phyloP scores from a whole-genome alignment of 1,140 invertebrate species.

The Temnothorax curvispinosus region DNA sequence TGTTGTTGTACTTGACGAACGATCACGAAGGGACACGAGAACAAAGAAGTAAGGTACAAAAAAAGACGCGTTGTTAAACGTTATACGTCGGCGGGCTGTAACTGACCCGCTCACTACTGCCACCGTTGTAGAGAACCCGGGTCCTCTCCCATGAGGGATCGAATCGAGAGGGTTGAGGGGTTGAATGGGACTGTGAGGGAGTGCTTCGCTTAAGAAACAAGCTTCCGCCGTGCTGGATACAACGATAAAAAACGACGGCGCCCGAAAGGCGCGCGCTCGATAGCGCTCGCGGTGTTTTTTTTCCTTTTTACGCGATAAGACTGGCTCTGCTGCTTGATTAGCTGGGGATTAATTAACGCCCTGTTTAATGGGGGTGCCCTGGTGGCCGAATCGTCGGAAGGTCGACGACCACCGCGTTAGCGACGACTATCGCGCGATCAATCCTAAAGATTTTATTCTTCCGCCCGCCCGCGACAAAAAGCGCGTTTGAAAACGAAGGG shows the following conservation, averaged over 20 bases:
- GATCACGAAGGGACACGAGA: slow-evolving; percentile 65
- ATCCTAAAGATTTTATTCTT: slow-evolving; percentile 31
- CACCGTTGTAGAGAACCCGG: slow-evolving; percentile 52
- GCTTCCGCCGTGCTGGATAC: slow-evolving; percentile 63
- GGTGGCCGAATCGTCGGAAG: slow-evolving; percentile 32
- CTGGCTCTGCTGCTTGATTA: slow-evolving; percentile 66
- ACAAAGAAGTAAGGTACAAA: slow-evolving; percentile 62
- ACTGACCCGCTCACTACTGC: slow-evolving; percentile 57
- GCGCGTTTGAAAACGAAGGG: background rate
- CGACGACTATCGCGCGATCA: slow-evolving; percentile 5
- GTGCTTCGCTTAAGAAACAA: slow-evolving; percentile 66
- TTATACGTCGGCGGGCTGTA: slow-evolving; percentile 54
- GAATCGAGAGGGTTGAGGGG: slow-evolving; percentile 41
- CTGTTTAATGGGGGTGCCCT: slow-evolving; percentile 54
- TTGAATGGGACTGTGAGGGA: background rate
- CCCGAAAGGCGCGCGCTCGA: slow-evolving; percentile 49
- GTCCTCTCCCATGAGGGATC: slow-evolving; percentile 50
- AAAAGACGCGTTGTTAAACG: slow-evolving; percentile 57
- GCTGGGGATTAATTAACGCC: slow-evolving; percentile 54
- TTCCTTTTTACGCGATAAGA: slow-evolving; percentile 45
- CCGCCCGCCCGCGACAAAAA: background rate
- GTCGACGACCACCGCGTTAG: slow-evolving; percentile 42
- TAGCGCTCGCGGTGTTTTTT: slow-evolving; percentile 63
- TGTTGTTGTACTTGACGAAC: slow-evolving; percentile 69
- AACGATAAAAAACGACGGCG: slow-evolving; percentile 60